phyloP scores from a whole-genome alignment of 2,888 invertebrate species.

The Nomada ruficornis region DNA sequence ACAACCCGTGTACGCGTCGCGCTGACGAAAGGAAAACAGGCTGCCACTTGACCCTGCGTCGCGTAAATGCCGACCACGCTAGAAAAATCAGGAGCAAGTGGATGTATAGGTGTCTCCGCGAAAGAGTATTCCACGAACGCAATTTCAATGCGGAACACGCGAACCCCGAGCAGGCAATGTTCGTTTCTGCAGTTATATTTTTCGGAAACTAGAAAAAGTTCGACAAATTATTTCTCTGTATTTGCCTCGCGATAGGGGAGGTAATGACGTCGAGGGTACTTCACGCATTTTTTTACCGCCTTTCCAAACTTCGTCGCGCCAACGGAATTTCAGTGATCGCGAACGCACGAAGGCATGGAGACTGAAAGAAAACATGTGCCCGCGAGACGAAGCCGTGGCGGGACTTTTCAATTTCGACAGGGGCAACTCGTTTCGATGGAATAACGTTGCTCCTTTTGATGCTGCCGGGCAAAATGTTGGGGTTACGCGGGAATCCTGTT shows the following conservation, averaged over 20 bases:
- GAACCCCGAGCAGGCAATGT: neutral
- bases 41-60: constrained; percentile 14
- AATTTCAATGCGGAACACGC: neutral
- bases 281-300: neutral
- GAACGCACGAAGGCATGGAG: constrained; percentile 31
- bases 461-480: constrained; percentile 41
- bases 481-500: constrained; percentile 49
- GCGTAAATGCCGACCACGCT: neutral
- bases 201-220: neutral
- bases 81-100: constrained; percentile 3
- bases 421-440: constrained; percentile 46
- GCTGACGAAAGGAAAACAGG: constrained; percentile 21
- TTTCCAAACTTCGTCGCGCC: neutral
- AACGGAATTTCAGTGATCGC: constrained; percentile 44
- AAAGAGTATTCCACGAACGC: neutral
- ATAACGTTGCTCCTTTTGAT: constrained; percentile 51
- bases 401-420: constrained; percentile 54
- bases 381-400: constrained; percentile 1
- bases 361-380: constrained; percentile 47
- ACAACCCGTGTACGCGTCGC: neutral
- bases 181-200: neutral
- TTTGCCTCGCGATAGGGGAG: too few species aligned
- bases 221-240: neutral
- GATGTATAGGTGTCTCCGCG: neutral
- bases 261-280: too few species aligned